phyloP scores from a whole-genome alignment of 2,888 invertebrate species.

The Nasonovia ribisnigri region DNA sequence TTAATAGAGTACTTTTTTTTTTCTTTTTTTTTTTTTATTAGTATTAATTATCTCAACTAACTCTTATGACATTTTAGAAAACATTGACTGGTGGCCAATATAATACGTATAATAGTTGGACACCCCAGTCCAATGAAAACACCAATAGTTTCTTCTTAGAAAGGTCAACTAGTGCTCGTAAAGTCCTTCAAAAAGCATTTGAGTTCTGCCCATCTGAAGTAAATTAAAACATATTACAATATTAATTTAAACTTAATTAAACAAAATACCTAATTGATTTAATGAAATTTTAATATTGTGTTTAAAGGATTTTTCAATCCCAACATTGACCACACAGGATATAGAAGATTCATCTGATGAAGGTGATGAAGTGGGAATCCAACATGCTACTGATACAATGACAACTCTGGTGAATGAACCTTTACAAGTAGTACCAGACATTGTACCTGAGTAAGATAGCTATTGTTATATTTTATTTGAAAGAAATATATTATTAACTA shows the following conservation, averaged over 20 bases:
- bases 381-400: conserved; percentile 43
- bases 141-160: conserved; percentile 95
- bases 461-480: not conserved
- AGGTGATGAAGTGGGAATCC: conserved; percentile 53
- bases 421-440: conserved; percentile 60
- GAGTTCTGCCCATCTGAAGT: conserved; percentile 82
- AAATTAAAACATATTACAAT: conserved; percentile 38
- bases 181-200: conserved; percentile 84
- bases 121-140: conserved; percentile 92
- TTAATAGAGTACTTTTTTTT: conserved; percentile 78
- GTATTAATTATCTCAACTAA: conserved; percentile 19
- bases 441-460: conserved; percentile 50
- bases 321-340: conserved; percentile 40
- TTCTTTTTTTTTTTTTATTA: conserved; percentile 61
- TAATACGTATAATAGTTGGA: conserved; percentile 92
- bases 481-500: not conserved
- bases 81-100: conserved; percentile 78
- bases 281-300: not conserved
- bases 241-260: not conserved
- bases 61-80: conserved; percentile 69
- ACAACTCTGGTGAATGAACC: conserved; percentile 51
- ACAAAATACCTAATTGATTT: too few species aligned
- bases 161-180: conserved; percentile 91
- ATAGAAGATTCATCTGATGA: conserved; percentile 59
- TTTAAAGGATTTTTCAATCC: conserved; percentile 11